Conservation (phyloP, 2,888 invertebrate species). For the Endomychus coccineus region DNA sequence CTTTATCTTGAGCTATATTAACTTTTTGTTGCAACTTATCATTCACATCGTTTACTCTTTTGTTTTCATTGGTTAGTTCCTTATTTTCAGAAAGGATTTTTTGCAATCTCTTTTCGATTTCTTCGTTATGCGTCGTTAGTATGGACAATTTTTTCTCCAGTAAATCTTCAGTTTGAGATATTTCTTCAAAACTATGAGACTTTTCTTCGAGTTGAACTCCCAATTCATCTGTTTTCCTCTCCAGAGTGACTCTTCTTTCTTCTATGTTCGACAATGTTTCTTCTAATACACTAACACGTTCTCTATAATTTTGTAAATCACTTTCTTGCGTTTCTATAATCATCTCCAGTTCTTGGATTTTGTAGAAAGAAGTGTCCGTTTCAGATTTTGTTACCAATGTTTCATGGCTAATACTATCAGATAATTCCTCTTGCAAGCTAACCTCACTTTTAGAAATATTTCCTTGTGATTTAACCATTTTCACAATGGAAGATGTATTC, state of each 20-base stretch:
- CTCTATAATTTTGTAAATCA: conserved; percentile 57
- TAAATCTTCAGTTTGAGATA: conserved; percentile 55
- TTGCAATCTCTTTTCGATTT: conserved; percentile 33
- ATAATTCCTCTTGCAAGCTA: conserved; percentile 32
- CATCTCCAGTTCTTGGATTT: conserved; percentile 66
- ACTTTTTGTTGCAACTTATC: conserved; percentile 29
- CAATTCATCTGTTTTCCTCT: conserved; percentile 55
- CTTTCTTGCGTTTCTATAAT: conserved; percentile 66
- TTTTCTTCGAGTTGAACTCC: conserved; percentile 54
- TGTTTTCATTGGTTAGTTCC: conserved; percentile 27
- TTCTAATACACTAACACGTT: conserved; percentile 57
- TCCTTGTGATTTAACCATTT: conserved; percentile 1
- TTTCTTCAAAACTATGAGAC: conserved; percentile 47
- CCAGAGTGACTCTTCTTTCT: conserved; percentile 52
- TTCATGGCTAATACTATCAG: conserved; percentile 23
- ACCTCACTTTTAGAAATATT: conserved; percentile 21
- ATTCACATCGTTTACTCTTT: conserved; percentile 22
- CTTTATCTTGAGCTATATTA: conserved; percentile 27
- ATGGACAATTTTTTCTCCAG: conserved; percentile 55
- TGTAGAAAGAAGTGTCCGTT: conserved; percentile 43
- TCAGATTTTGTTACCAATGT: conserved; percentile 12
- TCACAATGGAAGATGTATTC: no score
- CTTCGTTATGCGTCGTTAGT: conserved; percentile 53
- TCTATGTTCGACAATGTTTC: conserved; percentile 57
- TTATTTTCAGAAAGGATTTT: conserved; percentile 25